Percentiles rank a stretch among this genome's conserved stretches.
phyloP scores from a whole-genome alignment of 37 sponge, comb jelly and placozoan species.

The Haliclona indistincta region DNA sequence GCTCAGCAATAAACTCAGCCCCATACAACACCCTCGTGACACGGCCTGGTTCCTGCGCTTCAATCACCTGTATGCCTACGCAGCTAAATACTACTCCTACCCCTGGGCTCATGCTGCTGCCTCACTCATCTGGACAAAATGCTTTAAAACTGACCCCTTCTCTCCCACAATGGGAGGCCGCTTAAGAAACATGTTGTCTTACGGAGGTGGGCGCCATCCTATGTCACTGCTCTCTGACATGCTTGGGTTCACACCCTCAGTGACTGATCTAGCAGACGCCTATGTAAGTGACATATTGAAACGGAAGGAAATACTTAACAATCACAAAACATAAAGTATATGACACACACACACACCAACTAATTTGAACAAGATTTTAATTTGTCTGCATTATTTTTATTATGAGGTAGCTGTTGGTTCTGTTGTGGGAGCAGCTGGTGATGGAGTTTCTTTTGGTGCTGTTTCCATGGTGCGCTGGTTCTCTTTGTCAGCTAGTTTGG shows the following conservation, averaged over 20 bases:
- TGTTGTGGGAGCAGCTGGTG: too few species aligned
- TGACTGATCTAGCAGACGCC: slow-evolving; percentile 67
- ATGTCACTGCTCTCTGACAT: slow-evolving; percentile 49
- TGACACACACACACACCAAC: not conserved
- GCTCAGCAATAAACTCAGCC: slow-evolving; percentile 42
- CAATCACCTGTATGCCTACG: slow-evolving; percentile 84
- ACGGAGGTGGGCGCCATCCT: slow-evolving; percentile 71
- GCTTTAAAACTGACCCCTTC: slow-evolving; percentile 82
- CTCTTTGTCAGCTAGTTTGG: slow-evolving; percentile 60
- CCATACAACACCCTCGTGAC: slow-evolving; percentile 11
- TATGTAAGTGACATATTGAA: slow-evolving; percentile 11
- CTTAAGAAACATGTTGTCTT: slow-evolving; percentile 54
- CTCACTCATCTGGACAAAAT: slow-evolving; percentile 76
- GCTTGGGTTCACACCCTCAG: slow-evolving; percentile 72
- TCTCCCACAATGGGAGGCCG: slow-evolving; percentile 50
- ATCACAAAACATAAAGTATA: not conserved
- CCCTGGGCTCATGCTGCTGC: slow-evolving; percentile 88
- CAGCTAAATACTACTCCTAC: slow-evolving; percentile 91
- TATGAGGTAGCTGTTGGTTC: not conserved
- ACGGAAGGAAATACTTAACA: not conserved
- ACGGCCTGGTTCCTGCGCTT: slow-evolving; percentile 81
- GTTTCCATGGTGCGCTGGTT: slow-evolving; percentile 8
- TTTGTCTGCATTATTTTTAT: not conserved
- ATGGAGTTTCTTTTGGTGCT: not conserved
- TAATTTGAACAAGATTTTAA: not conserved